Evolutionary conservation across 2,797 vertebrate genomes (phyloP).

Genomic region (Erithacus rubecula): DNA sequence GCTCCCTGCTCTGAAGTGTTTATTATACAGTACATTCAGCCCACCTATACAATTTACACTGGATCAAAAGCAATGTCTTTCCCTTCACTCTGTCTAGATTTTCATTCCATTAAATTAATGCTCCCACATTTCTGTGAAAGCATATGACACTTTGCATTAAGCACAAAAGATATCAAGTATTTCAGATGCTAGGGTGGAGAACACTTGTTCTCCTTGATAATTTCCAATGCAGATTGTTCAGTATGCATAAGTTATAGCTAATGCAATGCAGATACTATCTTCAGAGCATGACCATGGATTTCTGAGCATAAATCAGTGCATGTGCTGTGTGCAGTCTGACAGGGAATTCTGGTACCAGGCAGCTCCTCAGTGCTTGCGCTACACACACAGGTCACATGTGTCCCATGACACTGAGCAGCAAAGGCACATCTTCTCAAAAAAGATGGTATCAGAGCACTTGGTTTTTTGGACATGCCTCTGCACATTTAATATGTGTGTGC

Average conservation of each 20-base stretch:
- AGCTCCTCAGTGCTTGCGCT: rapidly evolving
- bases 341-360: neutral
- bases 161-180: neutral
- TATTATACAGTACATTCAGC: neutral
- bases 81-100: neutral
- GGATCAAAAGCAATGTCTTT: neutral
- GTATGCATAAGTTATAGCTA: neutral
- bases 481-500: neutral
- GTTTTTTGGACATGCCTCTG: neutral
- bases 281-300: neutral
- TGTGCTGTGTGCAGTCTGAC: neutral
- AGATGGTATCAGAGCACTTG: neutral
- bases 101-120: neutral
- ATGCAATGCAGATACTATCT: neutral
- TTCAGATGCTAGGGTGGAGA: neutral
- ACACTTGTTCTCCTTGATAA: neutral
- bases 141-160: neutral
- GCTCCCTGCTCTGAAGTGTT: neutral
- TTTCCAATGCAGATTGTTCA: neutral
- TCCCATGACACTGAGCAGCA: neutral
- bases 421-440: neutral
- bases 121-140: neutral
- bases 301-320: neutral
- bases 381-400: rapidly evolving
- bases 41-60: neutral